These are phyloP conservation scores for Spodoptera frugiperda DNA, from an alignment of 1,140 invertebrate genomes.

Conservation along the genomic window DNA sequence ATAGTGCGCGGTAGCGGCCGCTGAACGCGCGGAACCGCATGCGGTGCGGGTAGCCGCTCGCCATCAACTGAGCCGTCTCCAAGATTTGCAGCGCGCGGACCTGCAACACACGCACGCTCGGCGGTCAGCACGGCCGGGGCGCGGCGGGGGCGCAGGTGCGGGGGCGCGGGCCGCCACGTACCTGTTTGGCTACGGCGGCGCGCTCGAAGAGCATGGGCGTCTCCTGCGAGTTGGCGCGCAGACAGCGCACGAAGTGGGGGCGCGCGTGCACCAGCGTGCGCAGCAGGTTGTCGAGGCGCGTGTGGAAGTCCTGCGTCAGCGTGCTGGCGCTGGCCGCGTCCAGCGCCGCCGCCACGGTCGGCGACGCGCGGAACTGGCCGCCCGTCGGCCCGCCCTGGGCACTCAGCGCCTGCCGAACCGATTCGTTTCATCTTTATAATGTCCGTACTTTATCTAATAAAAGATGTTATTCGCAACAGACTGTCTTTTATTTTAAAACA, in stretches of 20 bases:
- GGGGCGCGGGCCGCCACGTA: too few relatives aligned
- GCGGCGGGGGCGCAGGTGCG: too few relatives aligned
- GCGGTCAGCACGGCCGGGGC: too few relatives aligned
- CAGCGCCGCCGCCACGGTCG: slow-evolving; percentile 95
- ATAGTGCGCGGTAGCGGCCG: slow-evolving; percentile 93
- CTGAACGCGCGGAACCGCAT: slow-evolving; percentile 98
- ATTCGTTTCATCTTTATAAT: too few relatives aligned
- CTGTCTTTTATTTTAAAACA: too few relatives aligned
- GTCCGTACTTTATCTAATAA: too few relatives aligned
- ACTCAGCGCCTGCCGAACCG: slow-evolving; percentile 88
- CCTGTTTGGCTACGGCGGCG: slow-evolving; percentile 88
- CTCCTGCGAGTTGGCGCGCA: slow-evolving; percentile 94
- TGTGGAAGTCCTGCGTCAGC: slow-evolving; percentile 97
- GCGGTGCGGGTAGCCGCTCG: slow-evolving; percentile 96
- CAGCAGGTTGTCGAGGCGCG: slow-evolving; percentile 95
- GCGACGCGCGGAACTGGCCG: slow-evolving; percentile 94
- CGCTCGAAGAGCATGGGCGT: slow-evolving; percentile 93
- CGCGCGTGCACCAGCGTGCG: slow-evolving; percentile 96
- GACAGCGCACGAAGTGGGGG: slow-evolving; percentile 97
- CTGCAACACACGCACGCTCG: slow-evolving; percentile 44
- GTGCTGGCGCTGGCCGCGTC: slow-evolving; percentile 96
- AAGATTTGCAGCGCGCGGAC: slow-evolving; percentile 96
- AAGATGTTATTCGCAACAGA: too few relatives aligned
- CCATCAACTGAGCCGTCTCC: slow-evolving; percentile 98
- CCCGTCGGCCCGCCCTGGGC: slow-evolving; percentile 91